A percentile compares a stretch with the other conserved stretches of the same genome.
phyloP scores from a whole-genome alignment of 2,113 vertebrate species.

The Hassar affinis region DNA sequence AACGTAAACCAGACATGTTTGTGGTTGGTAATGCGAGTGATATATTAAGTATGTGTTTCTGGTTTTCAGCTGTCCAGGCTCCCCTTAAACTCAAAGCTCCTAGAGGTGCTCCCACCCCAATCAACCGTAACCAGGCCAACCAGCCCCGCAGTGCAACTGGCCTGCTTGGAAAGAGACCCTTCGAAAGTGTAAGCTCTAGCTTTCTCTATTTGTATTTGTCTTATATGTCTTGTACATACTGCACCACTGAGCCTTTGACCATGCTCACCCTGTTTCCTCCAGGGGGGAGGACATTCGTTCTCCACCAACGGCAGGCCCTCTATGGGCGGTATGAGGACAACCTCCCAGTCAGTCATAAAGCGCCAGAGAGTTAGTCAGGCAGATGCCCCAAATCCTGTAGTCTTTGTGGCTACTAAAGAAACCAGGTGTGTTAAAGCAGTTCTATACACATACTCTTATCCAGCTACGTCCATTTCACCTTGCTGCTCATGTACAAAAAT shows the following conservation, averaged over 20 bases:
- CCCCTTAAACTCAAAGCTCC: slow-evolving; percentile 88
- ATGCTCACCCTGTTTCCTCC: slow-evolving; percentile 37
- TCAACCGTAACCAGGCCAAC: slow-evolving; percentile 88
- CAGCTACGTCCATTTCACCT: not conserved
- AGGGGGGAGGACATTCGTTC: slow-evolving; percentile 74
- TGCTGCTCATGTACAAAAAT: not conserved
- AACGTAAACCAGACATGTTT: not conserved
- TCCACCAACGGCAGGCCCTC: slow-evolving; percentile 88
- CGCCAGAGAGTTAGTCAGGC: slow-evolving; percentile 89
- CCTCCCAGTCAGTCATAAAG: slow-evolving; percentile 85
- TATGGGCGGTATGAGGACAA: slow-evolving; percentile 82
- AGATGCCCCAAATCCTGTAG: slow-evolving; percentile 90
- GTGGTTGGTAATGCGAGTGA: not conserved
- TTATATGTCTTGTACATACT: not conserved
- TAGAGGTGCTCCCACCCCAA: slow-evolving; percentile 85
- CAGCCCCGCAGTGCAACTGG: slow-evolving; percentile 79
- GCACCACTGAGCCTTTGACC: slow-evolving; percentile 7
- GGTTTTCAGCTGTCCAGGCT: slow-evolving; percentile 79
- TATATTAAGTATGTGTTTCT: slow-evolving; percentile 6
- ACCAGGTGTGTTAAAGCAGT: slow-evolving; percentile 74
- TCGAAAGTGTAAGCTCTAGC: slow-evolving; percentile 76
- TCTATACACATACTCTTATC: not conserved
- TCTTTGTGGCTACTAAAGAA: slow-evolving; percentile 92
- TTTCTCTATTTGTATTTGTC: not conserved
- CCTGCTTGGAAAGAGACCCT: slow-evolving; percentile 84